Evolutionary conservation across 2,797 vertebrate species (phyloP).

Genomic region (Podarcis lilfordi): DNA sequence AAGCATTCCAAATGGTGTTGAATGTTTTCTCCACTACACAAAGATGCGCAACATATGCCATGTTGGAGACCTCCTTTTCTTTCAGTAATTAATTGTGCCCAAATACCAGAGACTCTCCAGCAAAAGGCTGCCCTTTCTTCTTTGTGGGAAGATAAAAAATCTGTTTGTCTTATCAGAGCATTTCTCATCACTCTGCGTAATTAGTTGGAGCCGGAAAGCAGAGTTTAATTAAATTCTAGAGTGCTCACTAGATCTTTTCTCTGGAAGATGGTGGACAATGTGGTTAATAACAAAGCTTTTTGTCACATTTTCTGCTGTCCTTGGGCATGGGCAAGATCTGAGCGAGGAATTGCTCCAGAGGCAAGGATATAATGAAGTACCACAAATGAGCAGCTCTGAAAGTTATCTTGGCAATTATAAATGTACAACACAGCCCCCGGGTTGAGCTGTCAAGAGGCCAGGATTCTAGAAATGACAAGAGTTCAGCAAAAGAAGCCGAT

Average conservation of each 20-base stretch:
- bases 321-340: neutral
- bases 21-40: neutral
- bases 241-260: neutral
- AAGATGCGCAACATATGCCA: neutral
- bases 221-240: conserved; percentile 17
- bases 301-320: neutral
- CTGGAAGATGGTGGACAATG: neutral
- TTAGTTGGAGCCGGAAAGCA: conserved; percentile 10
- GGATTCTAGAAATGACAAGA: neutral
- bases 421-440: too few species aligned
- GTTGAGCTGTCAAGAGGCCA: neutral
- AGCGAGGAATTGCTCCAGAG: neutral
- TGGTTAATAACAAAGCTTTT: neutral
- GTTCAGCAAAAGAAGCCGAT: neutral
- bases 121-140: neutral
- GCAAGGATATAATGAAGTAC: neutral
- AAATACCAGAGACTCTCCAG: neutral
- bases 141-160: neutral
- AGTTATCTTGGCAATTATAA: neutral
- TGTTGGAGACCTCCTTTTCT: conserved; percentile 11
- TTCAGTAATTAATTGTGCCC: conserved; percentile 1
- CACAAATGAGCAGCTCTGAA: neutral
- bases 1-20: neutral
- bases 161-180: neutral
- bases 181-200: conserved; percentile 7